Evolutionary conservation across 2,113 vertebrate genomes (phyloP).

Genomic region (Cervus canadensis): DNA sequence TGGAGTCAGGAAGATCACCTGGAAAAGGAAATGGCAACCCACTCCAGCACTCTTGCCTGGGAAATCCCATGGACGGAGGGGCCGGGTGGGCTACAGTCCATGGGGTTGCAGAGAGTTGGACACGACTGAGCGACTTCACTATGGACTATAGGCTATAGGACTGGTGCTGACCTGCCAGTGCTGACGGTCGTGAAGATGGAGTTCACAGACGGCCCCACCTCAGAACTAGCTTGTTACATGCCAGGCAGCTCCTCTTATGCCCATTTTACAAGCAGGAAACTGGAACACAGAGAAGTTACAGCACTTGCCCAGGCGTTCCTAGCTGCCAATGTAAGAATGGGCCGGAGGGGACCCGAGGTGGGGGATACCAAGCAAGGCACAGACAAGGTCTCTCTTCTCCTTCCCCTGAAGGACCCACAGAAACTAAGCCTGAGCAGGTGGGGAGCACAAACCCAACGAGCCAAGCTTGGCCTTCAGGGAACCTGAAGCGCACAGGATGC

Average conservation of each 20-base stretch:
- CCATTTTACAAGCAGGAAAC: neutral
- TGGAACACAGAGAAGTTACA: neutral
- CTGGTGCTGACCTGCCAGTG: accelerated
- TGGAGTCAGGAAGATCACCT: neutral
- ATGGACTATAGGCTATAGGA: neutral
- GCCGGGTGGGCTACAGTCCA: neutral
- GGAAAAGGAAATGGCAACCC: neutral
- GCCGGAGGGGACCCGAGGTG: neutral
- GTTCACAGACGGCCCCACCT: too few relatives aligned
- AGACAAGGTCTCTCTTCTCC: too few relatives aligned
- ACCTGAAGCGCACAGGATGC: neutral
- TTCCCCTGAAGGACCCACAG: neutral
- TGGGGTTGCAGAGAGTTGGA: neutral
- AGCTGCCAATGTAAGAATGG: neutral
- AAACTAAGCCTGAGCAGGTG: neutral
- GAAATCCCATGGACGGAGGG: neutral
- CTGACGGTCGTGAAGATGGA: accelerated
- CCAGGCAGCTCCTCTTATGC: neutral
- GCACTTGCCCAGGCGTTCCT: neutral
- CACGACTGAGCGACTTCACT: neutral
- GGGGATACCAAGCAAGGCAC: neutral
- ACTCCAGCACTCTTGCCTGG: neutral
- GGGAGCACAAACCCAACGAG: neutral
- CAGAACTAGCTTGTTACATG: accelerated
- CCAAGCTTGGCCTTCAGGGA: neutral